Conservation (phyloP, 2,888 invertebrate species). For the Acronicta leporina region DNA sequence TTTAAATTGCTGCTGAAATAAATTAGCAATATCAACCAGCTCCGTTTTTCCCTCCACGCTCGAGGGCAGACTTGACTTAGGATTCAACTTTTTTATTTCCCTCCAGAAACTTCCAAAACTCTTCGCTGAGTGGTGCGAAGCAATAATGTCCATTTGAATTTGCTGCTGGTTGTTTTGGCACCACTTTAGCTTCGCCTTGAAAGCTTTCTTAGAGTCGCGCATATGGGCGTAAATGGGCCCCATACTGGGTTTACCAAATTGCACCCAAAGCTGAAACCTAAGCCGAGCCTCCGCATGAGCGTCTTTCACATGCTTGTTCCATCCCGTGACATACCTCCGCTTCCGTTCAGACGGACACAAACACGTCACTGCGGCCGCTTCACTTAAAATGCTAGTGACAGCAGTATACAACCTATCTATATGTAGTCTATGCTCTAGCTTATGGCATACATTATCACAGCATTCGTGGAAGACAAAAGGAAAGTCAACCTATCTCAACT, state of each 20-base stretch:
- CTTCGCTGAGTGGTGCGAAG: conserved; percentile 1
- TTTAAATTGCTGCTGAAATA: conserved; percentile 1
- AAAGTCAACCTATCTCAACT: not conserved
- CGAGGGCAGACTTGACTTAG: not conserved
- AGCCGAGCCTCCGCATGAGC: not conserved
- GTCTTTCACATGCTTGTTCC: conserved; percentile 1
- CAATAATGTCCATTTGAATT: conserved; percentile 5
- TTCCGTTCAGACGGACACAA: not conserved
- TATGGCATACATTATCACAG: not conserved
- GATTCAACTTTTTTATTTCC: conserved; percentile 1
- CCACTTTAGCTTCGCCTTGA: not conserved
- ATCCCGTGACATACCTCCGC: not conserved
- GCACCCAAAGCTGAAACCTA: not conserved
- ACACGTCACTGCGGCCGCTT: not conserved
- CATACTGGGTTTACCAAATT: not conserved
- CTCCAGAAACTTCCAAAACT: conserved; percentile 3
- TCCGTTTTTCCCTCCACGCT: not conserved
- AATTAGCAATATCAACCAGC: not conserved
- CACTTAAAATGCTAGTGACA: too few species aligned
- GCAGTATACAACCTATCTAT: not conserved
- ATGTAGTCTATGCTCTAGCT: not conserved
- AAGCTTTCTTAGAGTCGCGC: not conserved
- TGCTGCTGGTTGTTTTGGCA: not conserved
- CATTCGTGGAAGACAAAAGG: not conserved
- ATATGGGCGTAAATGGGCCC: not conserved